These are phyloP conservation scores for Chanos chanos DNA, from an alignment of 2,797 vertebrate genomes.

Conservation along the genomic window DNA sequence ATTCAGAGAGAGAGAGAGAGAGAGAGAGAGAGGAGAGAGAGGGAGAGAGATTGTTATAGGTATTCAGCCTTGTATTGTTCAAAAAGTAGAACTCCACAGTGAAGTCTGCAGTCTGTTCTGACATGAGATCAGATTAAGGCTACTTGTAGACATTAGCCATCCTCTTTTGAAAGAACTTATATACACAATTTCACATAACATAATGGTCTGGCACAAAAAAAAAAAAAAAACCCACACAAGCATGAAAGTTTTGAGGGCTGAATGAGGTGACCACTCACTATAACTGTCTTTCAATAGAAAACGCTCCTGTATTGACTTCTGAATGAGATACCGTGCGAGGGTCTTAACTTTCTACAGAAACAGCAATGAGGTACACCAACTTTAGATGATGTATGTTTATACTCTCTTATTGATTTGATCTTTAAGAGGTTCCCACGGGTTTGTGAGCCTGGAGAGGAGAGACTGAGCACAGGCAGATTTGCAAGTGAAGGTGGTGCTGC, in stretches of 20 bases:
- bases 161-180: too few relatives aligned
- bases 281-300: too few relatives aligned
- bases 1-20: neutral
- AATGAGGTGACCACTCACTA: too few relatives aligned
- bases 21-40: conserved; percentile 7
- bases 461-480: conserved; percentile 67
- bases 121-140: too few relatives aligned
- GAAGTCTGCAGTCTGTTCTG: too few relatives aligned
- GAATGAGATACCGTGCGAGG: conserved; percentile 21
- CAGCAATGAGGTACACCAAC: conserved; percentile 51
- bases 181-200: too few relatives aligned
- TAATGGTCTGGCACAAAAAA: too few relatives aligned
- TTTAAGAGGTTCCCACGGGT: conserved; percentile 67
- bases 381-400: conserved; percentile 68
- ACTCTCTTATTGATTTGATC: conserved; percentile 68
- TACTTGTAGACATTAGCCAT: too few relatives aligned
- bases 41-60: neutral
- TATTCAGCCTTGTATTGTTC: neutral
- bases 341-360: conserved; percentile 48
- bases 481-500: conserved; percentile 60
- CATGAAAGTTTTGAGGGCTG: too few relatives aligned
- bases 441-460: conserved; percentile 58
- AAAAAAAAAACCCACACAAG: too few relatives aligned
- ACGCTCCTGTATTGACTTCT: too few relatives aligned
- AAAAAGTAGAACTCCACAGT: neutral